Evolutionary conservation across 2,113 vertebrate species (phyloP).

Genomic region (Clupea harengus): DNA sequence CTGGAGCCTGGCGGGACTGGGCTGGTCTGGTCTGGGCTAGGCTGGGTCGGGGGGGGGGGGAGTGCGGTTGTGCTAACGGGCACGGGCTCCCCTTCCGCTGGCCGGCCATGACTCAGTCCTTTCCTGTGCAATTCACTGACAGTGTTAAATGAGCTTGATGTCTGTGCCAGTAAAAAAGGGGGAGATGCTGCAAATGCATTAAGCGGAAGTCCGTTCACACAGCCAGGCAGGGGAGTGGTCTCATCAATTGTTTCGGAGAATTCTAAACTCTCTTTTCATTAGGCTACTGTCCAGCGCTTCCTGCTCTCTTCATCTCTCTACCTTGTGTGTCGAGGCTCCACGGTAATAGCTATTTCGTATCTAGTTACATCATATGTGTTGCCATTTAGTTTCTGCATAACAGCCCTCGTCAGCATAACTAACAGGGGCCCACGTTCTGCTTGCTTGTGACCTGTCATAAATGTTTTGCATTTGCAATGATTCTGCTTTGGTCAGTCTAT

Average conservation of each 20-base stretch:
- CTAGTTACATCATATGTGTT: not conserved
- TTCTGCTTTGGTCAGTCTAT: too few relatives aligned
- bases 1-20: not conserved
- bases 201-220: not conserved
- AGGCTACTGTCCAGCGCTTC: not conserved
- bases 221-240: not conserved
- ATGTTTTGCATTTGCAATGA: not conserved
- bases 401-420: not conserved
- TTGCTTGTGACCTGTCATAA: not conserved
- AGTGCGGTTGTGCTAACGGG: not conserved
- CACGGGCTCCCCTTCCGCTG: not conserved
- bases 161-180: not conserved
- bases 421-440: not conserved
- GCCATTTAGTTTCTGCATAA: not conserved
- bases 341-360: not conserved
- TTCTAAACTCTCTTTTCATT: not conserved
- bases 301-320: not conserved
- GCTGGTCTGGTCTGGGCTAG: not conserved
- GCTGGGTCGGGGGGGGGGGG: not conserved
- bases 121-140: not conserved
- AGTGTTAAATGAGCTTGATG: constrained; percentile 12
- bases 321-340: not conserved
- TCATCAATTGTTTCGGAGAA: not conserved
- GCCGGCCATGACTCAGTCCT: not conserved
- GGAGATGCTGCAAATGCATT: constrained; percentile 7